phyloP scores from a whole-genome alignment of 2,113 vertebrate species.

The Girardinichthys multiradiatus region DNA sequence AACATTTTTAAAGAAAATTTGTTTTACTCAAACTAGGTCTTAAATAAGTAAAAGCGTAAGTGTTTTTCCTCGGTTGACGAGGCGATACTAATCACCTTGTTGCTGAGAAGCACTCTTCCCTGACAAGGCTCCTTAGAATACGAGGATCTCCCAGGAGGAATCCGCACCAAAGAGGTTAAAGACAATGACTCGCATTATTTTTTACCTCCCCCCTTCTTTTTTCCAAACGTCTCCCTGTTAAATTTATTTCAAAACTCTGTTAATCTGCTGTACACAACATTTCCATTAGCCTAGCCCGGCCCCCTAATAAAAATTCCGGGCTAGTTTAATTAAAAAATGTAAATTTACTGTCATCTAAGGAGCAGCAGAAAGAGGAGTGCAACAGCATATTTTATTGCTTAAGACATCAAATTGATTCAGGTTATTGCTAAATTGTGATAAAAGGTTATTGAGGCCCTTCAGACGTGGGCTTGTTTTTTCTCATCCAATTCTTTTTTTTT shows the following conservation, averaged over 20 bases:
- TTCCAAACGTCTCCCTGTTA: slow-evolving; percentile 93
- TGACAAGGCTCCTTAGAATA: slow-evolving; percentile 73
- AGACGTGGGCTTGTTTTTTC: slow-evolving; percentile 77
- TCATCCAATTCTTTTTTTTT: slow-evolving; percentile 66
- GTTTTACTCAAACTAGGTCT: slow-evolving; percentile 32
- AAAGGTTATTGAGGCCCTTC: slow-evolving; percentile 84
- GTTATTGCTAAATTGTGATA: slow-evolving; percentile 89
- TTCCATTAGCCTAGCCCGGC: slow-evolving; percentile 99
- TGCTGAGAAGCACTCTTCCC: slow-evolving; percentile 74
- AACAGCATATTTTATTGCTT: slow-evolving; percentile 99
- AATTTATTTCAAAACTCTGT: slow-evolving; percentile 99
- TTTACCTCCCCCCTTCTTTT: neutral
- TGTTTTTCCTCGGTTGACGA: slow-evolving; percentile 74
- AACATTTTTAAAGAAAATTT: slow-evolving; percentile 20
- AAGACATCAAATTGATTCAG: slow-evolving; percentile 99
- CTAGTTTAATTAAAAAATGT: slow-evolving; percentile 99
- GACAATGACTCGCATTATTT: slow-evolving; percentile 85
- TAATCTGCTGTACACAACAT: slow-evolving; percentile 99
- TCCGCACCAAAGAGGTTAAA: slow-evolving; percentile 95
- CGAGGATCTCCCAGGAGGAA: slow-evolving; percentile 85
- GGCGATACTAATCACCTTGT: slow-evolving; percentile 78
- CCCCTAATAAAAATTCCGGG: slow-evolving; percentile 99
- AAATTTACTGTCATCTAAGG: slow-evolving; percentile 99
- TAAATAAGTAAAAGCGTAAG: slow-evolving; percentile 60
- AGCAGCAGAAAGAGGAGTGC: slow-evolving; percentile 98